Evolutionary conservation across 2,888 invertebrate genomes (phyloP).

Genomic region (Plemyria rubiginata): DNA sequence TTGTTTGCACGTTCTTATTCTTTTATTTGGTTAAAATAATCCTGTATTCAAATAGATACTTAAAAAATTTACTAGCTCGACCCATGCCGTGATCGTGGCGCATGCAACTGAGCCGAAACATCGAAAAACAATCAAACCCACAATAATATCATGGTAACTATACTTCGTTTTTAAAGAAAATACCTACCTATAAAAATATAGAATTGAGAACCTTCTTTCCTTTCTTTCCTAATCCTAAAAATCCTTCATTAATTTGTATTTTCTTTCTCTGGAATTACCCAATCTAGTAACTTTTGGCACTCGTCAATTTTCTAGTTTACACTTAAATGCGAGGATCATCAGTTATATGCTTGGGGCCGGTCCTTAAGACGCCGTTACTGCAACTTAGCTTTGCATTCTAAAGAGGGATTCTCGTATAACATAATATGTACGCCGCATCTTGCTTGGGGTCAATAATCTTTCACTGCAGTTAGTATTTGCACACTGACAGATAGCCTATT

Average conservation of each 20-base stretch:
- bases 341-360: constrained; percentile 22
- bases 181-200: no score
- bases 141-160: no score
- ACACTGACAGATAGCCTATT: constrained; percentile 21
- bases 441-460: constrained; percentile 46
- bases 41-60: no score
- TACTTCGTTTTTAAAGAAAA: no score
- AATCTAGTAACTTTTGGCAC: background rate
- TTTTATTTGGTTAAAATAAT: no score
- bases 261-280: background rate
- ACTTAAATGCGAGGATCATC: background rate
- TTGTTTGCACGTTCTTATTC: constrained; percentile 3
- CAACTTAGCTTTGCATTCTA: constrained; percentile 45
- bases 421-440: constrained; percentile 35
- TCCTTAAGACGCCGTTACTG: constrained; percentile 41
- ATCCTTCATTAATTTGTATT: background rate
- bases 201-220: no score
- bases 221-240: no score
- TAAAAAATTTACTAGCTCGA: no score
- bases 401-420: constrained; percentile 41
- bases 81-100: no score
- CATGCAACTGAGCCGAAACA: no score
- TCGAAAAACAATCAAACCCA: no score
- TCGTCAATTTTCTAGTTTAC: background rate
- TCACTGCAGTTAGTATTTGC: constrained; percentile 37